Conservation (phyloP, 2,888 invertebrate genomes). For the Nezara viridula region DNA sequence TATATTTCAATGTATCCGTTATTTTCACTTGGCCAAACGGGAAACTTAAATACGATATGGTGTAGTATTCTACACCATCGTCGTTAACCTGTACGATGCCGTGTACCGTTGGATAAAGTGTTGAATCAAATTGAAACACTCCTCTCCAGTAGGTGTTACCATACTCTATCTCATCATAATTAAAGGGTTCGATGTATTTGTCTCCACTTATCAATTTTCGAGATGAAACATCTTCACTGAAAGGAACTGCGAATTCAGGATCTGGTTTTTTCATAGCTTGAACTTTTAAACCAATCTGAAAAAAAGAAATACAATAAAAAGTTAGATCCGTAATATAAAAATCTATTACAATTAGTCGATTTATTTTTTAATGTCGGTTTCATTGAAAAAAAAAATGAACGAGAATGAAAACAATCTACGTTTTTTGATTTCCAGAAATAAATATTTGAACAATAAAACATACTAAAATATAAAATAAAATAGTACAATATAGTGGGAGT, state of each 20-base stretch:
- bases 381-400: not conserved
- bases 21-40: slow-evolving; percentile 72
- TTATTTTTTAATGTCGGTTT: not conserved
- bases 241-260: slow-evolving; percentile 62
- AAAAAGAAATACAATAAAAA: no score
- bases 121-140: slow-evolving; percentile 73
- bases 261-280: slow-evolving; percentile 64
- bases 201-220: not conserved
- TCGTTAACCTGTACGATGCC: slow-evolving; percentile 71
- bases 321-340: not conserved
- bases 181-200: slow-evolving; percentile 42
- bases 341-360: not conserved
- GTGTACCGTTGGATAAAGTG: slow-evolving; percentile 74
- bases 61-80: slow-evolving; percentile 60
- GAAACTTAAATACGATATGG: slow-evolving; percentile 61
- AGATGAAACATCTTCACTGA: slow-evolving; percentile 7
- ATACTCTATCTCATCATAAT: slow-evolving; percentile 65
- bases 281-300: slow-evolving; percentile 70
- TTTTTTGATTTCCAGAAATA: no score
- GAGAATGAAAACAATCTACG: no score
- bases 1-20: slow-evolving; percentile 73
- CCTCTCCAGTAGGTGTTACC: slow-evolving; percentile 73
- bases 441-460: no score
- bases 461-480: no score
- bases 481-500: no score